Conservation (phyloP, 2,113 vertebrate genomes). For the Amphiprion ocellaris region DNA sequence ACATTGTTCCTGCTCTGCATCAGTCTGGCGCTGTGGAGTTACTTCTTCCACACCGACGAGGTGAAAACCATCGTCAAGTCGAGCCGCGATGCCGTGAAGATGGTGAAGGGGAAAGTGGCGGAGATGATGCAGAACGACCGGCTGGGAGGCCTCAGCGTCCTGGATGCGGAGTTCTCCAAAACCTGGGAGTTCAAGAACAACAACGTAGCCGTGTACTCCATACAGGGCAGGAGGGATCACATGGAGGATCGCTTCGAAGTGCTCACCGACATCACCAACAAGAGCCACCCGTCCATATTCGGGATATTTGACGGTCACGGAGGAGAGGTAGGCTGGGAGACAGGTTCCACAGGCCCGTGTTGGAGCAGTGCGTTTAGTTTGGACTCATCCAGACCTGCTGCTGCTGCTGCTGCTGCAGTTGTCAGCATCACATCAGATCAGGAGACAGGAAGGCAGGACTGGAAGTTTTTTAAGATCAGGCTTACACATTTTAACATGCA, state of each 20-base stretch:
- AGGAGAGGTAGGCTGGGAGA: slow-evolving; percentile 90
- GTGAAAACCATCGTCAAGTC: slow-evolving; percentile 99
- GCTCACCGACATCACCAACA: slow-evolving; percentile 94
- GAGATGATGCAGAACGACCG: slow-evolving; percentile 98
- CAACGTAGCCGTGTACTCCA: slow-evolving; percentile 97
- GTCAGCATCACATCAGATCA: slow-evolving; percentile 24
- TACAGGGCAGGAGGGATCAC: slow-evolving; percentile 96
- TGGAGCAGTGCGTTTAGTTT: slow-evolving; percentile 1
- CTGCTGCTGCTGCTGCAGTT: neutral
- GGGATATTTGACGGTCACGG: slow-evolving; percentile 98
- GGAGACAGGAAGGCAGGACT: neutral
- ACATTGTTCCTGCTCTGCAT: slow-evolving; percentile 96
- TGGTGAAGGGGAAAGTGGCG: slow-evolving; percentile 98
- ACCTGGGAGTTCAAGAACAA: slow-evolving; percentile 97
- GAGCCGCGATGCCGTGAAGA: slow-evolving; percentile 97
- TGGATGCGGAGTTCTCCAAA: slow-evolving; percentile 97
- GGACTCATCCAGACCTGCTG: neutral
- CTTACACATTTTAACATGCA: neutral
- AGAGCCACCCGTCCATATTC: slow-evolving; percentile 97
- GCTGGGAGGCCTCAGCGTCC: slow-evolving; percentile 92
- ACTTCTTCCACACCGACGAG: slow-evolving; percentile 99
- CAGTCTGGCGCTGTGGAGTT: slow-evolving; percentile 98
- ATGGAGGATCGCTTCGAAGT: slow-evolving; percentile 99
- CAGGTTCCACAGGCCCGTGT: neutral
- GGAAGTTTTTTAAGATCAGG: neutral